Percentiles rank a stretch among this genome's conserved stretches.
These are phyloP conservation scores for Invenusta paracnida DNA, from an alignment of 2,888 invertebrate species.

Conservation along the genomic window DNA sequence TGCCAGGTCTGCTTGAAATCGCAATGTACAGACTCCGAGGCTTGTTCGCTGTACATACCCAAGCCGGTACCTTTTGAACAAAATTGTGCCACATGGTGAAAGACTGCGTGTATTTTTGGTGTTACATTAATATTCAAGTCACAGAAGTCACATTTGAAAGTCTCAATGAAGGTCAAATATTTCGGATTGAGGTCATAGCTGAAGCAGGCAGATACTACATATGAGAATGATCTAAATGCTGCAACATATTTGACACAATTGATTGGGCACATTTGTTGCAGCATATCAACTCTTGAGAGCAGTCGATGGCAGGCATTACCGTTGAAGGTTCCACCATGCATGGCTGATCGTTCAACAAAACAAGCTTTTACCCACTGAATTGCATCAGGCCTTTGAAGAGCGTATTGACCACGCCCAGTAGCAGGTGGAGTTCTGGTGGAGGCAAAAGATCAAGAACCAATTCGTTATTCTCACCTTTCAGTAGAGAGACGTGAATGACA, in stretches of 20 bases:
- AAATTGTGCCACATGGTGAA: not conserved
- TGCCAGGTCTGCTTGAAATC: not conserved
- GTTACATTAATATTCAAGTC: not conserved
- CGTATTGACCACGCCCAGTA: not conserved
- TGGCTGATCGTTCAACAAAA: not conserved
- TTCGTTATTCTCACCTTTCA: not conserved
- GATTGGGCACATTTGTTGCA: constrained; percentile 23
- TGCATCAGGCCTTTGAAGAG: not conserved
- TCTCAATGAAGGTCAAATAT: not conserved
- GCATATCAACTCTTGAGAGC: not conserved
- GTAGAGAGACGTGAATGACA: not conserved
- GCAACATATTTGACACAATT: not conserved
- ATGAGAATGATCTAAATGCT: not conserved
- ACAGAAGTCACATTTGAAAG: not conserved
- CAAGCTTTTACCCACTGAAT: constrained; percentile 15
- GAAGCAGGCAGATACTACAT: not conserved
- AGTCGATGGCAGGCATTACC: constrained; percentile 14
- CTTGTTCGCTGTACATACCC: not conserved
- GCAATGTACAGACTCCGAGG: not conserved
- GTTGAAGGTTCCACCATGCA: constrained; percentile 15
- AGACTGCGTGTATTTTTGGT: not conserved
- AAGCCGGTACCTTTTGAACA: not conserved
- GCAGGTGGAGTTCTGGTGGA: constrained; percentile 21
- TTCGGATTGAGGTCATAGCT: not conserved
- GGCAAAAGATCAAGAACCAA: constrained; percentile 26